Base-by-base conservation (phyloP, 23 tunicate genomes). In the Diplosoma virens region DNA sequence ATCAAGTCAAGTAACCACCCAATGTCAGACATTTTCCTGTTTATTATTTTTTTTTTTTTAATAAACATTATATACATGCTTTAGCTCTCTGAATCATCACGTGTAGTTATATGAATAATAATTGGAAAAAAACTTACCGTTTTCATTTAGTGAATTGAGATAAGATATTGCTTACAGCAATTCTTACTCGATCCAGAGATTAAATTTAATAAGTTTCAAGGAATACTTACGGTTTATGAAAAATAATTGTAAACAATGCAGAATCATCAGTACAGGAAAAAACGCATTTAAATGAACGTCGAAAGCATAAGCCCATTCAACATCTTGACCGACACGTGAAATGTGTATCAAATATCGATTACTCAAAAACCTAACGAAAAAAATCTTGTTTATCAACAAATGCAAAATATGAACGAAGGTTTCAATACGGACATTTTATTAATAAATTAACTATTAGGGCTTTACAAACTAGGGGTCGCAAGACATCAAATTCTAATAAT, bases 231-330 rank as follows among this genome's bases (percentile, higher is more conserved):
- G 93, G 35, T 91, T 89, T 32, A 95, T 84, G 28, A 95, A 60
- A 59, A 91, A 63, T 32, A 95, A 79, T 80, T 95, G 99, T 18
- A 86, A 67, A 34, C 96, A 91, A 32, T 95, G 99, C 30, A 95
- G 73, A 41, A 95, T 95, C 96, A 95, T 86, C 37, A 95, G 79
- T 2, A 95, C 95, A 33, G 99, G 99, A 64, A 89, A 95, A 67
- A 95, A 95, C 2, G 99, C 95, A 81, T 95, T 95, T 1, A 95
- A 71, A 81, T 95, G 99, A 26, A 95, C 99, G 59, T 95, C 99
- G 48, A 95, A 95, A 6, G 97, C 87, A 72, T 84, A 95, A 1
- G 84, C 99, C 99, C 99, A 95, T 48, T 95, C 99, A 28, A 95
- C 77, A 45, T 89, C 99, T 24, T 83, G 87, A 0, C 95, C 99